These are phyloP conservation scores for Oeneis ivallda DNA, from an alignment of 2,888 invertebrate genomes.

Conservation along the genomic window DNA sequence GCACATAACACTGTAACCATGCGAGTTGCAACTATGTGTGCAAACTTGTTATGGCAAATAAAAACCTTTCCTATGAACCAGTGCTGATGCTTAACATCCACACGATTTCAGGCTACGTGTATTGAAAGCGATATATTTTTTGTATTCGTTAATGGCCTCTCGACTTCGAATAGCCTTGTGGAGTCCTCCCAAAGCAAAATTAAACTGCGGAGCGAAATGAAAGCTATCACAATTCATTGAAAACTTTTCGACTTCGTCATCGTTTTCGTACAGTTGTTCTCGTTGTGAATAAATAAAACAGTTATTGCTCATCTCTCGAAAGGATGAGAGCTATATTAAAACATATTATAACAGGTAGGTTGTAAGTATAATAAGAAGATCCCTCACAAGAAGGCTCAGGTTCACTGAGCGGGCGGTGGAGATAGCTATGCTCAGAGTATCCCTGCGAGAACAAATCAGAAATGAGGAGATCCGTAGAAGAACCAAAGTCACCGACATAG, in stretches of 20 bases:
- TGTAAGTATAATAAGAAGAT: too few species aligned
- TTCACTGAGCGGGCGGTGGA: too few species aligned
- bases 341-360: too few species aligned
- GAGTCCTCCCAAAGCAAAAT: slow-evolving; percentile 2
- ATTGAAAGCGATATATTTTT: not conserved
- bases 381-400: too few species aligned
- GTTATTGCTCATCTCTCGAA: not conserved
- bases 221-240: slow-evolving; percentile 12
- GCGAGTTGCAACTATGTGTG: too few species aligned
- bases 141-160: not conserved
- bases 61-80: not conserved
- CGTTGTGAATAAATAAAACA: not conserved
- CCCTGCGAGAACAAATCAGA: too few species aligned
- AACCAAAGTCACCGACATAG: too few species aligned
- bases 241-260: not conserved
- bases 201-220: not conserved
- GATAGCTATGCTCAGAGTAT: too few species aligned
- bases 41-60: not conserved
- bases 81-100: not conserved
- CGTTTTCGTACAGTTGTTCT: not conserved
- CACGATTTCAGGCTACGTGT: not conserved
- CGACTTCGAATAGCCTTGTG: not conserved
- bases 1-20: too few species aligned
- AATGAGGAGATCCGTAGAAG: too few species aligned
- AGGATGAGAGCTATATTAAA: not conserved